phyloP scores from a whole-genome alignment of 2,797 vertebrate species.

The Aulostomus chinensis region DNA sequence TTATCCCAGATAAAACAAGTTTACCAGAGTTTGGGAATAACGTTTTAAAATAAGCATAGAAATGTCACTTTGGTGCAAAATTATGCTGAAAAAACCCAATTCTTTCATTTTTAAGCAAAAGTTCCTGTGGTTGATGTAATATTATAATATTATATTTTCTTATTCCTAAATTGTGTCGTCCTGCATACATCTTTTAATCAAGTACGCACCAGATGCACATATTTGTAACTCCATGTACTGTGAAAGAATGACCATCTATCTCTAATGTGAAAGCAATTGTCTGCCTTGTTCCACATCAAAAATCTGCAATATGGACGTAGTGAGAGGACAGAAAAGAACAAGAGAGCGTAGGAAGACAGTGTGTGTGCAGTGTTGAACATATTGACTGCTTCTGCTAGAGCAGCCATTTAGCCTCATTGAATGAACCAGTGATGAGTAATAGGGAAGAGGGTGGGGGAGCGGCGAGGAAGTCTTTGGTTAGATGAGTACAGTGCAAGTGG shows the following conservation, averaged over 20 bases:
- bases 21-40: too few relatives aligned
- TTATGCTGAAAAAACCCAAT: too few relatives aligned
- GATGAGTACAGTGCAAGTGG: constrained; percentile 24
- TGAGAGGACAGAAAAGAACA: constrained; percentile 2
- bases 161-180: too few relatives aligned
- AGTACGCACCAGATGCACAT: too few relatives aligned
- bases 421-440: constrained; percentile 71
- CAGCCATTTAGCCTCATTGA: constrained; percentile 68
- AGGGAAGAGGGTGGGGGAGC: constrained; percentile 3
- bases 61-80: too few relatives aligned
- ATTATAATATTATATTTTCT: too few relatives aligned
- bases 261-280: neutral
- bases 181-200: too few relatives aligned
- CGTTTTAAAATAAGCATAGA: too few relatives aligned
- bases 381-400: constrained; percentile 71
- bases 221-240: neutral
- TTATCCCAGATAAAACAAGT: too few relatives aligned
- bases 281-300: neutral
- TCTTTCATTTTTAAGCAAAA: too few relatives aligned
- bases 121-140: too few relatives aligned
- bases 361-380: constrained; percentile 52
- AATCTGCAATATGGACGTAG: neutral
- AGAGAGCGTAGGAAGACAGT: constrained; percentile 12
- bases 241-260: neutral
- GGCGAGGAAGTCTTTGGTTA: constrained; percentile 5